phyloP scores from a whole-genome alignment of 35 echinoderm and acorn worm species.

The Heliocidaris tuberculata region DNA sequence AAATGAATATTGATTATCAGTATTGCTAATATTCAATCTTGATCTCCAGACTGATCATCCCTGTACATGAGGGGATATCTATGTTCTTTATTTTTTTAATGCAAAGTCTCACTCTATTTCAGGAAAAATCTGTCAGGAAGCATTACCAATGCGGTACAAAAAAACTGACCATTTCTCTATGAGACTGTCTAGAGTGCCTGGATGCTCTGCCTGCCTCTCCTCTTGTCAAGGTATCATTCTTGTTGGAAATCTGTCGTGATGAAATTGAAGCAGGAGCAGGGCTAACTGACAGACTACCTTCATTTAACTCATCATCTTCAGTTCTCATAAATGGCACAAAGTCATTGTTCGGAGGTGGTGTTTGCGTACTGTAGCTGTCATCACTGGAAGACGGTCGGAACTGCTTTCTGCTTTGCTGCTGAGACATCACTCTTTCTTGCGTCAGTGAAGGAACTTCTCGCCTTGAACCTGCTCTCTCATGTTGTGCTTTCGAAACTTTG shows the following conservation, averaged over 20 bases:
- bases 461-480: background rate
- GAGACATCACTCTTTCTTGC: slow-evolving; percentile 39
- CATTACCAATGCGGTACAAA: background rate
- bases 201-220: slow-evolving; percentile 34
- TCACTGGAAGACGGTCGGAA: background rate
- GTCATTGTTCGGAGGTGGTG: slow-evolving; percentile 60
- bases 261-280: slow-evolving; percentile 25
- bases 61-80: background rate
- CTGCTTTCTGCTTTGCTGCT: slow-evolving; percentile 36
- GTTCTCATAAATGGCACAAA: slow-evolving; percentile 85
- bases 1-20: too few species aligned
- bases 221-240: background rate
- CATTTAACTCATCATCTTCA: slow-evolving; percentile 64
- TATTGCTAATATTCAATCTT: too few species aligned
- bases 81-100: background rate
- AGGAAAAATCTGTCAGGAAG: background rate
- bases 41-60: background rate
- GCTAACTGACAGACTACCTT: slow-evolving; percentile 59
- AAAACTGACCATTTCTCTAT: slow-evolving; percentile 54
- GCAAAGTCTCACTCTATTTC: too few species aligned
- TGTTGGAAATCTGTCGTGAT: background rate
- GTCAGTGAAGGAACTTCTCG: background rate
- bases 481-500: background rate
- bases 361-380: background rate
- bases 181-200: background rate